phyloP scores from a whole-genome alignment of 2,888 invertebrate genomes.

The Oxyteleia sp. region DNA sequence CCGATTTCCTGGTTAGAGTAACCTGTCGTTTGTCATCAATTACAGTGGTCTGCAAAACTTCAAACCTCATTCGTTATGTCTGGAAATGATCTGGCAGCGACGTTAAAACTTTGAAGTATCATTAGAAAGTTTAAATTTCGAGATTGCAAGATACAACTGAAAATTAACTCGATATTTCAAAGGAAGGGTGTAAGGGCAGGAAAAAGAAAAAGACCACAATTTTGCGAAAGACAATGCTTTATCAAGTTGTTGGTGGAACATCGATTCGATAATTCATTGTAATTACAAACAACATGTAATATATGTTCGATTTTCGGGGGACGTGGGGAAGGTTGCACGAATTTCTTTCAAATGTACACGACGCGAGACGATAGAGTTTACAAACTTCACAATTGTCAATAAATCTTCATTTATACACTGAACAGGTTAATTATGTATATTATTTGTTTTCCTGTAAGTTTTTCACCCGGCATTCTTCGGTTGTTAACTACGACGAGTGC shows the following conservation, averaged over 20 bases:
- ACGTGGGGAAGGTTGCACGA: slow-evolving; percentile 55
- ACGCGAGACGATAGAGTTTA: slow-evolving; percentile 68
- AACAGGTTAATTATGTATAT: slow-evolving; percentile 57
- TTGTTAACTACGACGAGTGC: slow-evolving; percentile 1
- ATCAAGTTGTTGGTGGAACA: slow-evolving; percentile 65
- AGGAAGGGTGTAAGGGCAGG: background rate
- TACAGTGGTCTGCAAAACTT: too few species aligned
- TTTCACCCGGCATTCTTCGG: background rate
- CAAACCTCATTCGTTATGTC: too few species aligned
- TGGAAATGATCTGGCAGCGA: too few species aligned
- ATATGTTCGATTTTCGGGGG: slow-evolving; percentile 63
- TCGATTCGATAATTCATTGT: slow-evolving; percentile 67
- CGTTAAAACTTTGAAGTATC: too few species aligned
- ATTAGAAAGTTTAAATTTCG: too few species aligned
- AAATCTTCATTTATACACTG: slow-evolving; percentile 69
- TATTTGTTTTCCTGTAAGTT: slow-evolving; percentile 16
- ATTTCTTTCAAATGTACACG: slow-evolving; percentile 51
- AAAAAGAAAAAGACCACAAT: background rate
- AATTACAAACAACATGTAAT: slow-evolving; percentile 70
- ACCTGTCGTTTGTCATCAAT: too few species aligned
- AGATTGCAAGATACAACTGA: too few species aligned
- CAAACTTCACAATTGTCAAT: slow-evolving; percentile 70
- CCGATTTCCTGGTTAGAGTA: too few species aligned
- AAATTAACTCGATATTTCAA: too few species aligned
- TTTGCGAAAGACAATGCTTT: slow-evolving; percentile 70